A percentile compares a stretch with the other conserved stretches of the same genome.
These are phyloP conservation scores for Asarcornis scutulata DNA, from an alignment of 2,113 vertebrate species.

Conservation along the genomic window DNA sequence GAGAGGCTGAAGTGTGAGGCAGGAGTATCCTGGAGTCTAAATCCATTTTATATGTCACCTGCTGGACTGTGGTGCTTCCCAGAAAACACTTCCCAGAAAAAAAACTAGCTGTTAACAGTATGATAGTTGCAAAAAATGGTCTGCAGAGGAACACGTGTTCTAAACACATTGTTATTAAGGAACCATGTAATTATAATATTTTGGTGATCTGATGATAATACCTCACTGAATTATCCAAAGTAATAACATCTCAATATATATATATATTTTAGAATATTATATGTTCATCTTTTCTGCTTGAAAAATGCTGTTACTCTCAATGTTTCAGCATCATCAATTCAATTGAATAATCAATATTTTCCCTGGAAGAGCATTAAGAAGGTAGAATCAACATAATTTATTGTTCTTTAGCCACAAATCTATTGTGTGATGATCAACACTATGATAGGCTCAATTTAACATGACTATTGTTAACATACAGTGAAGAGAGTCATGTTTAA, in stretches of 20 bases:
- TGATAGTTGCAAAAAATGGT: neutral
- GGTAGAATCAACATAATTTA: neutral
- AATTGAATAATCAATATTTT: neutral
- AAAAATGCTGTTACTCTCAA: constrained; percentile 37
- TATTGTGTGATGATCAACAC: neutral
- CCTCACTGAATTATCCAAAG: constrained; percentile 38
- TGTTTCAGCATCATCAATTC: constrained; percentile 34
- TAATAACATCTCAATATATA: neutral
- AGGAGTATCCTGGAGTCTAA: neutral
- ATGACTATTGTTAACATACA: too few species aligned
- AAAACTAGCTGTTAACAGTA: neutral
- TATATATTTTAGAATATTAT: neutral
- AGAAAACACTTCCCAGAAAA: neutral
- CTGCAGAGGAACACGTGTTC: neutral
- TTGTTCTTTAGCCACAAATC: neutral
- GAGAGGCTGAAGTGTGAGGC: neutral
- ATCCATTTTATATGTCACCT: neutral
- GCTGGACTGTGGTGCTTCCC: neutral
- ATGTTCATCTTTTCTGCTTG: constrained; percentile 3
- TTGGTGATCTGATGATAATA: neutral
- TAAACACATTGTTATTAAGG: neutral
- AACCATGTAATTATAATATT: neutral
- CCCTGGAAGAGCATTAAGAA: neutral
- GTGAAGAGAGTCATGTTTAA: too few species aligned
- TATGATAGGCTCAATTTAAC: neutral